Conservation (phyloP, 1,140 invertebrate genomes). For the Aporrectodea caliginosa region DNA sequence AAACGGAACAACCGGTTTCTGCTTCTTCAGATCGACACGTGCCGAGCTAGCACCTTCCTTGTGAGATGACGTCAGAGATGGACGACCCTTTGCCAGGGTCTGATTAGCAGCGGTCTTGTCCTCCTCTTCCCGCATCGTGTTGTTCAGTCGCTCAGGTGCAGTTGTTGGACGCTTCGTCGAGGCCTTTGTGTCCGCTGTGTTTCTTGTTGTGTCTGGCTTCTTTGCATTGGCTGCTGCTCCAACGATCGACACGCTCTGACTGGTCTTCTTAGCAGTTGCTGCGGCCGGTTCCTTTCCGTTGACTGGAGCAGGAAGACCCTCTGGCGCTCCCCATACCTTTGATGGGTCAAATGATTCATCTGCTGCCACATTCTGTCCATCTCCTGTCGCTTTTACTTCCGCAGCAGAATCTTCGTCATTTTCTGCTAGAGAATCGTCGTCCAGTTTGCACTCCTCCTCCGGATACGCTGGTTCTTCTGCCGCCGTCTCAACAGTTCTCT, state of each 20-base stretch:
- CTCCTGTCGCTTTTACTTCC: too few relatives aligned
- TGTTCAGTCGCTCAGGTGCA: background rate
- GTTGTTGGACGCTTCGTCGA: constrained; percentile 11
- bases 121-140: background rate
- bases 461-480: too few relatives aligned
- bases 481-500: too few relatives aligned
- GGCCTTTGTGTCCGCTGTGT: too few relatives aligned
- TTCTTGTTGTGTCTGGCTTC: constrained; percentile 13
- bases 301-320: constrained; percentile 68
- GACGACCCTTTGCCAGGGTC: background rate
- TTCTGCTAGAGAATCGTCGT: too few relatives aligned
- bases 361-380: constrained; percentile 10
- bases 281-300: background rate
- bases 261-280: background rate
- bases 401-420: too few relatives aligned
- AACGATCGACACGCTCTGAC: too few relatives aligned
- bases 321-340: constrained; percentile 82
- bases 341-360: constrained; percentile 59
- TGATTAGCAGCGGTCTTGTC: background rate
- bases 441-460: too few relatives aligned
- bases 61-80: too few relatives aligned
- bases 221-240: background rate
- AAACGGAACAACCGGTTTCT: constrained; percentile 57
- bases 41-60: background rate
- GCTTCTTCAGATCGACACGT: constrained; percentile 35